phyloP scores from a whole-genome alignment of 2,113 vertebrate genomes.

The Actinemys pallida region DNA sequence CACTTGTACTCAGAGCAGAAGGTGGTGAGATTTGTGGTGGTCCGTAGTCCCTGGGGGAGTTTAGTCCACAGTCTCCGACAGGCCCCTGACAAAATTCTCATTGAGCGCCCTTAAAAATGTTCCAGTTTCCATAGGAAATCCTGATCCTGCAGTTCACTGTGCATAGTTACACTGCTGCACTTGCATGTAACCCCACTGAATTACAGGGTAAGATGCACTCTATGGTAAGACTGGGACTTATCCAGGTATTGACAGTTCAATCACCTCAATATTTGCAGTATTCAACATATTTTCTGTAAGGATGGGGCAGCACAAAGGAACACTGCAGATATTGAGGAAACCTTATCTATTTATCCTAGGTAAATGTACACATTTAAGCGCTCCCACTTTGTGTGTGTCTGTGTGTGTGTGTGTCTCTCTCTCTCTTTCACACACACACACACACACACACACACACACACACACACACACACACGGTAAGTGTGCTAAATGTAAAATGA shows the following conservation, averaged over 20 bases:
- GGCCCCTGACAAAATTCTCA: not conserved
- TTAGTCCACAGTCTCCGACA: not conserved
- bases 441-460: not conserved
- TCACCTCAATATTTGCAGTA: not conserved
- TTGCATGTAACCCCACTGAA: not conserved
- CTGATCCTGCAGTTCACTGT: not conserved
- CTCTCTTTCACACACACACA: not conserved
- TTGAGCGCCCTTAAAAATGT: not conserved
- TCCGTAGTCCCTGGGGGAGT: not conserved
- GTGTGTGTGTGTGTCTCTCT: not conserved
- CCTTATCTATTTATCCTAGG: not conserved
- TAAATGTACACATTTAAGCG: not conserved
- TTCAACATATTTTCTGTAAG: not conserved
- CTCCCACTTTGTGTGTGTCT: not conserved
- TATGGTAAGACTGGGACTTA: not conserved
- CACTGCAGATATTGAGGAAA: not conserved
- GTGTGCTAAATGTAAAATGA: not conserved
- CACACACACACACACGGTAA: not conserved
- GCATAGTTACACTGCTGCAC: fast-evolving
- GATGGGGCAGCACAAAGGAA: not conserved
- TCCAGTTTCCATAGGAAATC: not conserved
- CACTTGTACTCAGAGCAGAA: not conserved
- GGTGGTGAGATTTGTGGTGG: not conserved
- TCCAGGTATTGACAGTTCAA: not conserved
- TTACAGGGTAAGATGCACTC: not conserved